Evolutionary conservation across 1,140 invertebrate species (phyloP), one percentile per base, ranked within the genome.

Genomic region (Heterodera schachtii): DNA sequence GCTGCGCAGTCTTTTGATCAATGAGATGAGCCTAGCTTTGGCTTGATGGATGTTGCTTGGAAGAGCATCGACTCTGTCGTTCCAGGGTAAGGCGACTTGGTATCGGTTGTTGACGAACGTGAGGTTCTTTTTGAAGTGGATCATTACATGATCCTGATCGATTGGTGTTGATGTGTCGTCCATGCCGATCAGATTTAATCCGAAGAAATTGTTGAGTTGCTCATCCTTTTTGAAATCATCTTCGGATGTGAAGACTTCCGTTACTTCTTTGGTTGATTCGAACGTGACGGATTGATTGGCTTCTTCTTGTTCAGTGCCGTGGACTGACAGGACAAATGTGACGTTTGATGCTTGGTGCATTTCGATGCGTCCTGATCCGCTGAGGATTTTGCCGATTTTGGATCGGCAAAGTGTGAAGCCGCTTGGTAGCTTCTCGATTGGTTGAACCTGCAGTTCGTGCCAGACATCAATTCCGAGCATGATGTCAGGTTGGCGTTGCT

Each of bases 41-140:
- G 19, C 71, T 19, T 73, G n/a, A 3, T 44, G 16, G n/a, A 21
- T 21, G 31, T 73, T 73, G 19, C 19, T 73, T 0, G 71, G 71
- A 7, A 73, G 19, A 31, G 3, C 19, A 16, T 5, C 41, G 4
- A 73, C n/a, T 4, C 49, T 16, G 3, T 73, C 21, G 21, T 43
- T 31, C 31, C 31, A 31, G 31, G 31, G 31, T 1, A 31, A 31
- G 1, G 31, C 31, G 31, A 31, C 31, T 41, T 73, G 71, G 49
- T 73, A 73, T 13, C 71, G 4, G 19, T 52, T 52, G 1, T 73
- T 31, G 21, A 73, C 16, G 7, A 73, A 73, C 19, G 5, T 19
- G 49, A 73, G 71, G 19, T 16, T 73, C 41, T 73, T 73, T 9
- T 49, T 73, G 21, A 74, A 74, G 57, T 74, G 21, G n/a, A 49